Base-by-base conservation (phyloP, 1,140 invertebrate species). In the Odontomachus brunneus region DNA sequence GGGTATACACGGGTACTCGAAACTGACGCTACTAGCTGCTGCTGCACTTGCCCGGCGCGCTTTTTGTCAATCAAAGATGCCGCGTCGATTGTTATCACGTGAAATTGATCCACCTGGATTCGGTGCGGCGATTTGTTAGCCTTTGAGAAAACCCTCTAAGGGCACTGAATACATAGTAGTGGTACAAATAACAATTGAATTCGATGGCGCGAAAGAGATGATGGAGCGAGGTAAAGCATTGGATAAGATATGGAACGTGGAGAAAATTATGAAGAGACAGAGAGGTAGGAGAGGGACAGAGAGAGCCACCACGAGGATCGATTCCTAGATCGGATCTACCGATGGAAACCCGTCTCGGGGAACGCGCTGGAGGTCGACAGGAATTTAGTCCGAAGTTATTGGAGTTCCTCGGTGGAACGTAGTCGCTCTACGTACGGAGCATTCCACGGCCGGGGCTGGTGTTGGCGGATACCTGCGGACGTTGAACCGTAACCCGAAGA, bases 321-420 rank as follows among this genome's bases (percentile, higher is more conserved):
- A 87, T 75, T 83, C 82, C 82, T 59, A 84, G 85, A 87, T 87
- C 82, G 72, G 72, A 87, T 87, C 86, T 84, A 62, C 62, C 62
- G 86, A 86, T 82, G 71, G 81, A 55, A 84, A 82, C 85, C 74
- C 53, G 73, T 80, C 82, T 44, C 73, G 29, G 63, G 57, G 53
- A 48, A 49, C 26, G 51, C 17, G 73, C 73, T 29, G 14, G 55
- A 59, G 74, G 55, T 74, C 55, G 81, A 57, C 49, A 80, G 86
- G 85, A 87, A 87, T 87, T 87, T 82, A 82, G 85, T 51, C 49
- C 66, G 29, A 87, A 87, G 82, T 87, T 87, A 87, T 87, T 87
- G 84, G 82, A 84, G 85, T 87, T 87, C 74, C 81, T 83, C 73
- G 55, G 67, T 33, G 66, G 55, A 63, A 78, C 74, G 48, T 69